Conservation (phyloP, 2,888 invertebrate genomes). For the Aporophyla nigra region DNA sequence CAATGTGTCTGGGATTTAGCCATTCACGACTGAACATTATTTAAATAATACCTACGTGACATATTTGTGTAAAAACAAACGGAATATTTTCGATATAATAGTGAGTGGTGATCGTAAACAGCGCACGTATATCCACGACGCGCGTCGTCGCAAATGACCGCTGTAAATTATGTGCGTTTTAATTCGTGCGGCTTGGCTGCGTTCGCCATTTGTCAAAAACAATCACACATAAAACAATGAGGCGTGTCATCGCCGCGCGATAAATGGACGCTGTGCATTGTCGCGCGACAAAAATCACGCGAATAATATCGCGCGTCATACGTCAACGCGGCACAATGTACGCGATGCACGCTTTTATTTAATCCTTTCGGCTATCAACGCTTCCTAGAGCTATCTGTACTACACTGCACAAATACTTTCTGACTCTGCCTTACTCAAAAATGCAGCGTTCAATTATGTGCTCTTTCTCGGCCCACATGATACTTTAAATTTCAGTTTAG, state of each 20-base stretch:
- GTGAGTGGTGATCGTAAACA: conserved; percentile 41
- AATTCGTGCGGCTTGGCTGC: conserved; percentile 71
- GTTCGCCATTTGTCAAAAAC: conserved; percentile 83
- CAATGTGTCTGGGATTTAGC: not conserved
- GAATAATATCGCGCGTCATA: conserved; percentile 60
- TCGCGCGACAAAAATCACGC: conserved; percentile 55
- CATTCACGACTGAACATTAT: not conserved
- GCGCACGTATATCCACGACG: conserved; percentile 64
- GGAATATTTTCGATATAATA: conserved; percentile 25
- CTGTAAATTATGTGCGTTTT: conserved; percentile 81
- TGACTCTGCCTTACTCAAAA: conserved; percentile 12
- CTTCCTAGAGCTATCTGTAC: not conserved
- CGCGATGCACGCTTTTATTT: conserved; percentile 47
- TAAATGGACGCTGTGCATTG: conserved; percentile 60
- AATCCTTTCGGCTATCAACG: conserved; percentile 45
- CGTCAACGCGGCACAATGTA: conserved; percentile 61
- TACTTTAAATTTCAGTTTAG: conserved; percentile 31
- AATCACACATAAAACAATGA: conserved; percentile 84
- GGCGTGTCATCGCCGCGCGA: conserved; percentile 75
- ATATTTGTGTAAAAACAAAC: not conserved
- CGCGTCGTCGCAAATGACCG: conserved; percentile 72
- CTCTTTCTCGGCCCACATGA: not conserved
- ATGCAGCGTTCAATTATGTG: conserved; percentile 28
- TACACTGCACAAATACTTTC: not conserved
- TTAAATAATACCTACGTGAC: not conserved